phyloP scores from a whole-genome alignment of 1,140 invertebrate genomes.

The Lamellibrachia luymesi region DNA sequence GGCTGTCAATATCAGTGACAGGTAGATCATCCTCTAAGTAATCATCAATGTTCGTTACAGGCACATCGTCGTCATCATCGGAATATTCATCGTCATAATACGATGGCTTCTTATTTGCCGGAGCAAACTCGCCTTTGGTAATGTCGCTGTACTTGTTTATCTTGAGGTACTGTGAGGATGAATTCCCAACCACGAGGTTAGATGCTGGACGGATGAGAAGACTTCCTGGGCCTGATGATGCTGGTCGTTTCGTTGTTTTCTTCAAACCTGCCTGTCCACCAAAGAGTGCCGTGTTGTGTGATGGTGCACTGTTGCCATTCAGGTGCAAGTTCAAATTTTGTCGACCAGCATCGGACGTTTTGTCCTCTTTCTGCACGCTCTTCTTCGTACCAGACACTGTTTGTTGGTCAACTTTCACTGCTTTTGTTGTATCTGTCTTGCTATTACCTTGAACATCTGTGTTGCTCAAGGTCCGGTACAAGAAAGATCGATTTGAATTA shows the following conservation, averaged over 20 bases:
- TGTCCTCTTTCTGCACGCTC: background rate
- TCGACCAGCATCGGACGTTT: background rate
- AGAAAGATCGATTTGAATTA: background rate
- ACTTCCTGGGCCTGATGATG: slow-evolving; percentile 20
- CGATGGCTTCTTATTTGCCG: slow-evolving; percentile 19
- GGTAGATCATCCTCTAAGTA: slow-evolving; percentile 21
- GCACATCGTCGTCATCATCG: slow-evolving; percentile 25
- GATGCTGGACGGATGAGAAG: slow-evolving; percentile 29
- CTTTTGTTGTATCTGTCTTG: background rate
- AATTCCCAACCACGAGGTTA: slow-evolving; percentile 18
- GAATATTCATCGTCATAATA: slow-evolving; percentile 15
- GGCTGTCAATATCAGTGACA: slow-evolving; percentile 26
- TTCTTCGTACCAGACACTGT: background rate
- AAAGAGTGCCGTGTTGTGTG: background rate
- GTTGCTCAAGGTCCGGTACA: background rate
- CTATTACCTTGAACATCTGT: background rate
- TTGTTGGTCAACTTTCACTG: background rate
- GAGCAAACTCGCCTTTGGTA: slow-evolving; percentile 26
- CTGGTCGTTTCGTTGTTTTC: slow-evolving; percentile 16
- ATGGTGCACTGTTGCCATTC: slow-evolving; percentile 4
- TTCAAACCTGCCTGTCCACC: background rate
- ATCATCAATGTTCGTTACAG: slow-evolving; percentile 25
- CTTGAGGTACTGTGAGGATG: slow-evolving; percentile 22
- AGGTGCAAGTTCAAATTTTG: background rate
- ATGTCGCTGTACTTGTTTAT: slow-evolving; percentile 28